Percentiles rank a stretch among this genome's conserved stretches.
phyloP scores from a whole-genome alignment of 2,888 invertebrate genomes.

The Gerris lacustris region DNA sequence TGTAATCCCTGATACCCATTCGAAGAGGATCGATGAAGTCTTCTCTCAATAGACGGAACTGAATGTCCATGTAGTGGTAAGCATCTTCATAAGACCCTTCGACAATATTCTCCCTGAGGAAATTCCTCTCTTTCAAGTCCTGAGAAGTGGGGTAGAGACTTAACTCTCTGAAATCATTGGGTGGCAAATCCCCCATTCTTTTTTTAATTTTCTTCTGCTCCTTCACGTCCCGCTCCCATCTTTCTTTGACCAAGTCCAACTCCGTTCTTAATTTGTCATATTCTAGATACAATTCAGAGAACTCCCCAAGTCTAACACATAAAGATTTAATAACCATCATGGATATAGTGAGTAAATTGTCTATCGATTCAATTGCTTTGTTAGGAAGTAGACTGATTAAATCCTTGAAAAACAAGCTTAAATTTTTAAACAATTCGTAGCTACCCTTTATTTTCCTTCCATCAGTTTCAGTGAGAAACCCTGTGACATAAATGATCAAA shows the following conservation, averaged over 20 bases:
- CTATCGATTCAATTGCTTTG: conserved; percentile 5
- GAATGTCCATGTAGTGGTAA: conserved; percentile 65
- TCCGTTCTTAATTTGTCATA: neutral
- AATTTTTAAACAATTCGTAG: neutral
- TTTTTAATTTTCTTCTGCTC: neutral
- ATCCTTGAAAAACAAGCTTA: neutral
- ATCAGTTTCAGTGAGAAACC: neutral
- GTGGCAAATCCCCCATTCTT: conserved; percentile 32
- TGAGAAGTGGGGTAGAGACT: conserved; percentile 43
- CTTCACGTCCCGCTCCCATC: neutral
- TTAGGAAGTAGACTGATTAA: neutral
- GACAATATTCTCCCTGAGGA: conserved; percentile 46
- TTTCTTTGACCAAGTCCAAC: conserved; percentile 2
- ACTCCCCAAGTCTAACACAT: neutral
- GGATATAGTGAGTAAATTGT: conserved; percentile 1
- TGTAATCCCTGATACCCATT: conserved; percentile 41
- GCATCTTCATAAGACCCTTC: conserved; percentile 50
- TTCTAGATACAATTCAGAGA: neutral
- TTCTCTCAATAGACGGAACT: conserved; percentile 63
- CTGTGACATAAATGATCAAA: neutral
- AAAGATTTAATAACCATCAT: neutral
- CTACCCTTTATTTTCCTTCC: neutral
- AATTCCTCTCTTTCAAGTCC: conserved; percentile 39
- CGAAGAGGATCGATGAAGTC: conserved; percentile 65
- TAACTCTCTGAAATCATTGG: conserved; percentile 42